Percentiles rank a stretch among this genome's conserved stretches.
phyloP scores from a whole-genome alignment of 2,797 vertebrate species.

The Darevskia nairensis region DNA sequence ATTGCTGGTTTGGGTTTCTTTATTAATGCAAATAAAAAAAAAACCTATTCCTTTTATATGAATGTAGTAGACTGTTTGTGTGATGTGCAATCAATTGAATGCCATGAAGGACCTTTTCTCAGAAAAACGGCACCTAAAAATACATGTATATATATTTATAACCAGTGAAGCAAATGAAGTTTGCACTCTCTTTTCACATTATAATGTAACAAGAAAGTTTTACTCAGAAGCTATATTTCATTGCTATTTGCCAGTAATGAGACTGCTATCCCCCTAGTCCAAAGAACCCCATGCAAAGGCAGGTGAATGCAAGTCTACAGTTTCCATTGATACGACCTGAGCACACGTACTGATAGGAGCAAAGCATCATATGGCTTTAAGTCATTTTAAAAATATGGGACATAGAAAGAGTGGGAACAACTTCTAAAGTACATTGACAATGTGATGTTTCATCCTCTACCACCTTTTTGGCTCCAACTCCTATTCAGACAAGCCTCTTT shows the following conservation, averaged over 20 bases:
- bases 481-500: background rate
- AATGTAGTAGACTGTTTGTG: background rate
- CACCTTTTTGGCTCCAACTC: background rate
- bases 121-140: background rate
- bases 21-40: conserved; percentile 38
- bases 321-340: background rate
- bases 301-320: background rate
- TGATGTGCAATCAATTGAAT: conserved; percentile 4
- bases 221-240: background rate
- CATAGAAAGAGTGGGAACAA: background rate
- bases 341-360: background rate
- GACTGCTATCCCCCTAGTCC: background rate
- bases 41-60: conserved; percentile 31
- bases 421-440: background rate
- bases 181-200: background rate
- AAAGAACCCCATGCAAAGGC: background rate
- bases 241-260: background rate
- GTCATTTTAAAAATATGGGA: background rate
- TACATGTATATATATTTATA: background rate
- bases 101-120: conserved; percentile 40
- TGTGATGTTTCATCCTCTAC: background rate
- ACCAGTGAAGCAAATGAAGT: background rate
- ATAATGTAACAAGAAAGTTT: background rate
- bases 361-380: background rate
- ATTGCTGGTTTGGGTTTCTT: conserved; percentile 50